Evolutionary conservation across 2,113 vertebrate species (phyloP).

Genomic region (Anarrhichthys ocellatus): DNA sequence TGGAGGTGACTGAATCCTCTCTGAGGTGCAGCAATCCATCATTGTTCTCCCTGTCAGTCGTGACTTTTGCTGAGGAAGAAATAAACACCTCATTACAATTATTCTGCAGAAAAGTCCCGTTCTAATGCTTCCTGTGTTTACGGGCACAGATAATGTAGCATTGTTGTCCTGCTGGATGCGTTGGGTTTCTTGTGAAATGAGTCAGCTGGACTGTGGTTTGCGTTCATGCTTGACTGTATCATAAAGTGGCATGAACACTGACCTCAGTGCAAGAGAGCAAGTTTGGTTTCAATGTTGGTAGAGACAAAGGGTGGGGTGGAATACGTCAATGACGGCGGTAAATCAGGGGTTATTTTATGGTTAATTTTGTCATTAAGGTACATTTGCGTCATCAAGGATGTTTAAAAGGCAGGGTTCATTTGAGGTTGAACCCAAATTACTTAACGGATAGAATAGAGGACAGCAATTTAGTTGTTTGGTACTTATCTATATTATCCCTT

Average conservation of each 20-base stretch:
- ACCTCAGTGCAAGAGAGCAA: slow-evolving; percentile 30
- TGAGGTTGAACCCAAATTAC: background rate
- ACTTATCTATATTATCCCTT: background rate
- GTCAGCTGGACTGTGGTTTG: slow-evolving; percentile 62
- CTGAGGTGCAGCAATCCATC: slow-evolving; percentile 24
- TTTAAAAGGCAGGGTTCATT: slow-evolving; percentile 11
- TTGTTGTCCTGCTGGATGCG: slow-evolving; percentile 29
- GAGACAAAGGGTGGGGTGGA: slow-evolving; percentile 36
- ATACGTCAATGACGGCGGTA: slow-evolving; percentile 20
- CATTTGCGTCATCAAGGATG: slow-evolving; percentile 10
- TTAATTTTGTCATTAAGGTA: background rate
- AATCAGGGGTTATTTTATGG: slow-evolving; percentile 1
- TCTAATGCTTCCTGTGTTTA: slow-evolving; percentile 12
- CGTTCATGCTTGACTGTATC: slow-evolving; percentile 57
- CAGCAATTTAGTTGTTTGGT: background rate
- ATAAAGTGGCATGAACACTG: slow-evolving; percentile 47
- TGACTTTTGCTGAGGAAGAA: slow-evolving; percentile 22
- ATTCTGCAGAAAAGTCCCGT: slow-evolving; percentile 12
- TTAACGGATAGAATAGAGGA: background rate
- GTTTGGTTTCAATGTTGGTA: slow-evolving; percentile 41
- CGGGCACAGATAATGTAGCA: slow-evolving; percentile 19
- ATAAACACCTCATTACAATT: background rate
- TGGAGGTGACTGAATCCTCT: slow-evolving; percentile 37
- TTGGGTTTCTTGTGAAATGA: slow-evolving; percentile 48
- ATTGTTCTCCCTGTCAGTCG: background rate